These are phyloP conservation scores for Mamestra configurata DNA, from an alignment of 1,140 invertebrate species.

Conservation along the genomic window DNA sequence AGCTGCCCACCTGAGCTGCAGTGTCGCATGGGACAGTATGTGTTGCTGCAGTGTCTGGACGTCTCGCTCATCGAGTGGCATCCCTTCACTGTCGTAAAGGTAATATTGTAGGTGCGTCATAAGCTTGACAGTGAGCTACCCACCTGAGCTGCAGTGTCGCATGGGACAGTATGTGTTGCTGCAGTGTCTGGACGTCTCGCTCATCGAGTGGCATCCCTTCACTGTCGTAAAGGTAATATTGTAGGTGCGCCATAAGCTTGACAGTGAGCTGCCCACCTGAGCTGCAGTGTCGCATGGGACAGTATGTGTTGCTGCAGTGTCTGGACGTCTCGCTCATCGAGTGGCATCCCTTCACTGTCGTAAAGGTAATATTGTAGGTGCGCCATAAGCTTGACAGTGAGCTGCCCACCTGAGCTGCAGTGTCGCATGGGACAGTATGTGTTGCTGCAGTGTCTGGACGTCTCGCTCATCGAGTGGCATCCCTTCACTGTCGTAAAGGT, in stretches of 20 bases:
- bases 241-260: background rate
- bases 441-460: background rate
- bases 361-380: background rate
- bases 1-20: constrained; percentile 68
- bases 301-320: too few species aligned
- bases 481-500: background rate
- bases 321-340: too few species aligned
- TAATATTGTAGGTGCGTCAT: constrained; percentile 44
- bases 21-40: constrained; percentile 77
- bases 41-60: constrained; percentile 77
- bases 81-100: constrained; percentile 83
- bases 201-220: too few species aligned
- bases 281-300: too few species aligned
- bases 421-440: background rate
- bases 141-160: too few species aligned
- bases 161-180: too few species aligned
- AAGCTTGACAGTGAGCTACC: background rate
- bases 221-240: background rate
- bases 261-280: background rate
- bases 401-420: background rate
- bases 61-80: constrained; percentile 83
- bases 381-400: background rate
- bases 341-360: too few species aligned
- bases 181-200: too few species aligned
- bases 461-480: background rate